Evolutionary conservation across 2,113 vertebrate genomes (phyloP), one percentile per base, ranked within the genome.

Genomic region (Conger conger): DNA sequence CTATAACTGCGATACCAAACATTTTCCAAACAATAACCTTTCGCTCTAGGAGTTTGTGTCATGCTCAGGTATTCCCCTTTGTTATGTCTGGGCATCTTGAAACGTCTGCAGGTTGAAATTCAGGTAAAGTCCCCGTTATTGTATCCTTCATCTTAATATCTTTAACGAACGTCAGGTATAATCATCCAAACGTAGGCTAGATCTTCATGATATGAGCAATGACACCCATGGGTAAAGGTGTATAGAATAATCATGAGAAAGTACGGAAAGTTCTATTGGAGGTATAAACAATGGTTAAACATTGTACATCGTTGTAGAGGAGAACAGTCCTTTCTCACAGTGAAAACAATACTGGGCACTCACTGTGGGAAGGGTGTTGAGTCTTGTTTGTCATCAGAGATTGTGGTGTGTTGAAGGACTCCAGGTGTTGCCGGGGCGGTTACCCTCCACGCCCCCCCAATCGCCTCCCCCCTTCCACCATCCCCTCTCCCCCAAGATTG

Each of bases 351-450:
- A 87, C 81, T 38, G 11, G 82, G 83, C 87, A 89, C 88, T 83
- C 50, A 17, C 27, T 87, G 90, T 90, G 85, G 86, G 82, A 57
- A 0, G 84, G 38, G 23, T 33, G 88, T 86, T 90, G 93, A 93
- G 91, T 94, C 92, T 93, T 93, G 92, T 92, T 94, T 94, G 93
- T 93, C 90, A 92, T 92, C 91, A 92, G 90, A 57, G 86, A 90
- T 87, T 87, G 87, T 88, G 89, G 91, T 87, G 86, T 89, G 88
- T 88, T 92, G 93, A 94, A 89, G 87, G 89, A 89, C 91, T 93
- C 94, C 94, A 94, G 94, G 92, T 95, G 94, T 93, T 89, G 81
- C 87, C 88, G 91, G 89, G 91, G 90, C 92, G 93, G 89, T 37
- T 86, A 6, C 27, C 40, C 35, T 76, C 50, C 87, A 83, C 78